Percentiles rank a stretch among this genome's conserved stretches.
Conservation (phyloP, 2,113 vertebrate genomes). For the Azemiops feae region DNA sequence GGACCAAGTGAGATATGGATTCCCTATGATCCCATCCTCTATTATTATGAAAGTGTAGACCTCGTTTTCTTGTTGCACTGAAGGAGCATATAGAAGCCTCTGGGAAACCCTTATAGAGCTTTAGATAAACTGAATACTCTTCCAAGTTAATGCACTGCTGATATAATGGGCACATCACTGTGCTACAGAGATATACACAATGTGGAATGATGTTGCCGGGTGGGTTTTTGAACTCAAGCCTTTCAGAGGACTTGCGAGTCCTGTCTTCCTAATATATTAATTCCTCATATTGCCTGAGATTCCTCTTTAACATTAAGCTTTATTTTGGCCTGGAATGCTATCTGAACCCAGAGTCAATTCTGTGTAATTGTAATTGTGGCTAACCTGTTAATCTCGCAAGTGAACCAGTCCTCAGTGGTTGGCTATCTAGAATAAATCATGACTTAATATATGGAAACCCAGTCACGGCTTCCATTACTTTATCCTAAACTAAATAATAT, state of each 20-base stretch:
- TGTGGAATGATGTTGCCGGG: neutral
- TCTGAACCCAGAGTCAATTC: too few species aligned
- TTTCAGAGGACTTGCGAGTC: neutral
- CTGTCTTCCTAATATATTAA: too few species aligned
- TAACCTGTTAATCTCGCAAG: neutral
- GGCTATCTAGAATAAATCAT: neutral
- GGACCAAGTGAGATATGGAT: neutral
- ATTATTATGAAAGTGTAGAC: too few species aligned
- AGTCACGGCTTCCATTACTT: neutral
- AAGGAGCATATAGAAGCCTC: too few species aligned
- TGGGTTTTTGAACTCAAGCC: neutral
- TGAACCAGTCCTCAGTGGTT: neutral
- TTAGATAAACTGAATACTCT: too few species aligned
- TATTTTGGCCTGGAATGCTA: too few species aligned
- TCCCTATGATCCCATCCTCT: too few species aligned
- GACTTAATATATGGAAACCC: neutral
- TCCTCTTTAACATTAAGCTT: too few species aligned
- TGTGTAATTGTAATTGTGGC: neutral
- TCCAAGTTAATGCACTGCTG: too few species aligned
- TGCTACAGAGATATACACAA: neutral
- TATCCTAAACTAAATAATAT: neutral
- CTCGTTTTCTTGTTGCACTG: too few species aligned
- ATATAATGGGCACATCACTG: neutral
- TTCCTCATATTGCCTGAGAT: too few species aligned
- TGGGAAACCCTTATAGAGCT: too few species aligned